A percentile compares a stretch with the other conserved stretches of the same genome.
phyloP scores from a whole-genome alignment of 2,113 vertebrate genomes.

The Heterochromis multidens region DNA sequence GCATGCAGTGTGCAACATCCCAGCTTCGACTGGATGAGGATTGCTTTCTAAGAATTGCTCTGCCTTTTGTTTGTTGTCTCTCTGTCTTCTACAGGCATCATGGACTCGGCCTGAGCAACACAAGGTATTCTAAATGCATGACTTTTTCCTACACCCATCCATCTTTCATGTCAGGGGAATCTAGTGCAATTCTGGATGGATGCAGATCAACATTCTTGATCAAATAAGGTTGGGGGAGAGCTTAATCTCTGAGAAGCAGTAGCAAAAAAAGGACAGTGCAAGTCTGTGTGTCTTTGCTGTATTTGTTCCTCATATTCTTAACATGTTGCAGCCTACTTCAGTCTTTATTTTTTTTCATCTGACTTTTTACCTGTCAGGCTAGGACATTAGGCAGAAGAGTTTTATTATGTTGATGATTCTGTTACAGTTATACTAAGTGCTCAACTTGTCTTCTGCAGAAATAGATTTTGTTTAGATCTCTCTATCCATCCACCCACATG shows the following conservation, averaged over 20 bases:
- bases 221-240: conserved; percentile 12
- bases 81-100: conserved; percentile 97
- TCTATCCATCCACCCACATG: background rate
- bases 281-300: background rate
- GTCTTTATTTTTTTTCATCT: background rate
- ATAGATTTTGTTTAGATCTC: background rate
- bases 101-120: conserved; percentile 98
- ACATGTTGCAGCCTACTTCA: background rate
- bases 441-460: background rate
- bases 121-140: conserved; percentile 92
- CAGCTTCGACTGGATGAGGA: conserved; percentile 49
- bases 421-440: background rate
- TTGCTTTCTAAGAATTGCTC: conserved; percentile 72
- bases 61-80: conserved; percentile 84
- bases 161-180: conserved; percentile 55
- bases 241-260: conserved; percentile 9
- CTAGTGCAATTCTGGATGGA: conserved; percentile 49
- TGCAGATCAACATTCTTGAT: conserved; percentile 46
- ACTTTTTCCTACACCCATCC: conserved; percentile 57
- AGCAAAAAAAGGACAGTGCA: background rate
- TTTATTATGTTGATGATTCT: background rate
- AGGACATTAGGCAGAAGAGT: background rate
- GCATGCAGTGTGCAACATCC: conserved; percentile 39
- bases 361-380: background rate
- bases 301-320: background rate